phyloP scores from a whole-genome alignment of 2,888 invertebrate species.

The Plemyria rubiginata region DNA sequence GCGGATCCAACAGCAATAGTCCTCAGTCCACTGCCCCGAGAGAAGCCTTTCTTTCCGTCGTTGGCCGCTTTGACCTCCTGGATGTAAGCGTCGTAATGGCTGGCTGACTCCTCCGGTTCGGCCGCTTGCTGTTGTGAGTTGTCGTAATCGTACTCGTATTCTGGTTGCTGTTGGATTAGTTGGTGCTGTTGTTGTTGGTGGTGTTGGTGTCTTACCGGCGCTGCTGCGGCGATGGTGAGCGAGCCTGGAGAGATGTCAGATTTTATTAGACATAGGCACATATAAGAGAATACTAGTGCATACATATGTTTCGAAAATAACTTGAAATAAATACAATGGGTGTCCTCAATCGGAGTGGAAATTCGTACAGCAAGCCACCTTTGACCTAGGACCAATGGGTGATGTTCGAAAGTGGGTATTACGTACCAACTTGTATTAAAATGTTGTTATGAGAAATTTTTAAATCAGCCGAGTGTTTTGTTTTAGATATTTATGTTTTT shows the following conservation, averaged over 20 bases:
- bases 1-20: slow-evolving; percentile 90
- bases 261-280: too few relatives aligned
- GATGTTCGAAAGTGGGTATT: neutral
- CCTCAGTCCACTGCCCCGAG: slow-evolving; percentile 88
- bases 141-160: slow-evolving; percentile 78
- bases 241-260: slow-evolving; percentile 51
- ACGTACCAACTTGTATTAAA: too few relatives aligned
- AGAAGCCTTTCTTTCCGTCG: slow-evolving; percentile 82
- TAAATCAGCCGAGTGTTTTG: too few relatives aligned
- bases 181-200: slow-evolving; percentile 35
- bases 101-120: slow-evolving; percentile 73
- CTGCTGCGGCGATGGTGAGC: slow-evolving; percentile 58
- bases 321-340: neutral
- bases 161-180: slow-evolving; percentile 47
- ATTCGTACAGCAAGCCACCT: neutral
- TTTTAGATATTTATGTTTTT: too few relatives aligned
- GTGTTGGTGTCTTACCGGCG: slow-evolving; percentile 48
- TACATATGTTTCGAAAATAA: neutral
- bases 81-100: slow-evolving; percentile 79
- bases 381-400: neutral
- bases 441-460: too few relatives aligned
- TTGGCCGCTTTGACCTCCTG: slow-evolving; percentile 56
- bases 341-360: neutral
- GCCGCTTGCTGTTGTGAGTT: slow-evolving; percentile 54
- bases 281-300: too few relatives aligned